These are phyloP conservation scores for Cuniculus paca DNA, from an alignment of 2,797 vertebrate genomes.

Conservation along the genomic window DNA sequence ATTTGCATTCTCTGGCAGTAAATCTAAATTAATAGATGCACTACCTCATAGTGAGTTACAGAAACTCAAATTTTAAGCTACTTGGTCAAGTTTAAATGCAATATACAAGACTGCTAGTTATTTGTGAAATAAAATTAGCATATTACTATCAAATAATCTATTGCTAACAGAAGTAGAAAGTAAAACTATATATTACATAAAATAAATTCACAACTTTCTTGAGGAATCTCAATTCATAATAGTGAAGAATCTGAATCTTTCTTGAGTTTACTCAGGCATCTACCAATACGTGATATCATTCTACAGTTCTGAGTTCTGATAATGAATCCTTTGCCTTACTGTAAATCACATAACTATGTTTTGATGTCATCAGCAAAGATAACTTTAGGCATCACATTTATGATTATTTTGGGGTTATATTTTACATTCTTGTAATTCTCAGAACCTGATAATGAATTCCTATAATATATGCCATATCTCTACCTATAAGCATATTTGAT, in stretches of 20 bases:
- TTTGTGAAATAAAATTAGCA: background rate
- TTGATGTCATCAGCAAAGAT: background rate
- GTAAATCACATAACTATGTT: background rate
- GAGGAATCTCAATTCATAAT: background rate
- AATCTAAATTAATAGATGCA: background rate
- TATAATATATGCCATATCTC: background rate
- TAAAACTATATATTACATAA: background rate
- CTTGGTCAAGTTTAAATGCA: background rate
- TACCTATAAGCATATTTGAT: background rate
- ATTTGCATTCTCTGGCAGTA: background rate
- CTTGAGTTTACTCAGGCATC: background rate
- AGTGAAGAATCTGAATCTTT: background rate
- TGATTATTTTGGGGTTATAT: background rate
- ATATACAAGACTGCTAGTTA: background rate
- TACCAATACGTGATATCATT: background rate
- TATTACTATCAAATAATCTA: background rate
- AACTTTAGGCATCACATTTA: background rate
- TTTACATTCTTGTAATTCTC: background rate
- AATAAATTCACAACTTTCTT: background rate
- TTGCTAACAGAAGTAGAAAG: background rate
- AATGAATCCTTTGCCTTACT: background rate
- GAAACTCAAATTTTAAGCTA: background rate
- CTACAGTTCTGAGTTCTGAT: background rate
- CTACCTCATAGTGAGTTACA: background rate
- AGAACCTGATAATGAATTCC: background rate